A percentile compares a stretch with the other conserved stretches of the same genome.
phyloP scores from a whole-genome alignment of 1,140 invertebrate genomes.

The Brachionus manjavacas region DNA sequence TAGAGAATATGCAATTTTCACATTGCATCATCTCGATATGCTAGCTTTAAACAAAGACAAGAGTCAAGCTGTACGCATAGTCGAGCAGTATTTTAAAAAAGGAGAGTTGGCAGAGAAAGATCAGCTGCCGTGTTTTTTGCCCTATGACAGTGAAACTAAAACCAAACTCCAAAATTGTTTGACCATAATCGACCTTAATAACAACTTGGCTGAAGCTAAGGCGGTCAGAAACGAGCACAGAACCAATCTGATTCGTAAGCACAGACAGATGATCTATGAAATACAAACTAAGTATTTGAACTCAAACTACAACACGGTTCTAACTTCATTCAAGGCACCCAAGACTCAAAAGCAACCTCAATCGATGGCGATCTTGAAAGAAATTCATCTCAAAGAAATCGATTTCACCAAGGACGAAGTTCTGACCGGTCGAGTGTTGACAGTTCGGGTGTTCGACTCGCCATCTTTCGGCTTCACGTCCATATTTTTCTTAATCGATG shows the following conservation, averaged over 20 bases:
- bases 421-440: not conserved
- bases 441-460: not conserved
- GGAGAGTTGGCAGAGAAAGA: not conserved
- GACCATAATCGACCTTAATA: not conserved
- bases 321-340: not conserved
- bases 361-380: not conserved
- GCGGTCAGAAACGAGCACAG: not conserved
- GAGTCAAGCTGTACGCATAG: not conserved
- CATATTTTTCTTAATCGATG: not conserved
- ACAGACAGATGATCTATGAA: not conserved
- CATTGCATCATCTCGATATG: too few relatives aligned
- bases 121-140: slow-evolving; percentile 34
- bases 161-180: not conserved
- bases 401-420: not conserved
- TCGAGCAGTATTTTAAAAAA: not conserved
- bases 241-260: not conserved
- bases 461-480: not conserved
- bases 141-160: not conserved
- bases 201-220: not conserved
- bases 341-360: not conserved
- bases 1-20: too few relatives aligned
- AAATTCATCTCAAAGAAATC: not conserved
- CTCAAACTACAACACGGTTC: not conserved
- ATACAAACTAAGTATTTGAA: not conserved
- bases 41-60: not conserved